Base-by-base conservation (phyloP, 2,888 invertebrate species). In the Pachymerium ferrugineum region DNA sequence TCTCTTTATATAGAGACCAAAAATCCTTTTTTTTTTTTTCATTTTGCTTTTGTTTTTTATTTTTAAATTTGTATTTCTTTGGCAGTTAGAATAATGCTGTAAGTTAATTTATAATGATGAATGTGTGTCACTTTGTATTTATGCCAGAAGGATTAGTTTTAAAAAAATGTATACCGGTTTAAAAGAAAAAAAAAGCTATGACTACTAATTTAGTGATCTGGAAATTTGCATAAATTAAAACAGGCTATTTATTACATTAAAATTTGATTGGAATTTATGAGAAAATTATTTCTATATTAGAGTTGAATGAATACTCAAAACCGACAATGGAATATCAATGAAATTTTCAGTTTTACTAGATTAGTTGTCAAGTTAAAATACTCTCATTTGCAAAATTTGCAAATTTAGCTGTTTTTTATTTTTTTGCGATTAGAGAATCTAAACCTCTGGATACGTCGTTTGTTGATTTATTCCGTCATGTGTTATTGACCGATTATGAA, bases 81-180 rank as follows among this genome's bases (percentile, higher is more conserved):
- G 38, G 62, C 62, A 62, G 62, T 62, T 62, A 62, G 62, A 10
- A 62, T 28, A 62, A 62, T 28, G 62, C 62, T 62, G 62, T 62
- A 62, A 62, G 62, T 62, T 62, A 62, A 62, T 62, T 62, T 62
- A 62, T 62, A 62, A 62, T 25, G 54, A 54, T 54, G 62, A 62
- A 25, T 62, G 62, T 62, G 28, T 62, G 62, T 62, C 25, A 28
- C 62, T 62, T 62, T 62, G 28, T 62, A 62, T 25, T 28, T 62
- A 62, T 62, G 62, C 62, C 62, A 62, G 62, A 62, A 25, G 25
- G 62, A 62, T 62, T 62, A 62, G 28, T 62, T 62, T 62, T 62
- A 19, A 47, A 47, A 47, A 47, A 62, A 62, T 5, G 22, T 62
- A 62, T 25, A 25, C 25, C 1, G 3, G 19, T 22, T 16, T 10